Base-by-base conservation (phyloP, 2,113 vertebrate genomes). In the Solea senegalensis region DNA sequence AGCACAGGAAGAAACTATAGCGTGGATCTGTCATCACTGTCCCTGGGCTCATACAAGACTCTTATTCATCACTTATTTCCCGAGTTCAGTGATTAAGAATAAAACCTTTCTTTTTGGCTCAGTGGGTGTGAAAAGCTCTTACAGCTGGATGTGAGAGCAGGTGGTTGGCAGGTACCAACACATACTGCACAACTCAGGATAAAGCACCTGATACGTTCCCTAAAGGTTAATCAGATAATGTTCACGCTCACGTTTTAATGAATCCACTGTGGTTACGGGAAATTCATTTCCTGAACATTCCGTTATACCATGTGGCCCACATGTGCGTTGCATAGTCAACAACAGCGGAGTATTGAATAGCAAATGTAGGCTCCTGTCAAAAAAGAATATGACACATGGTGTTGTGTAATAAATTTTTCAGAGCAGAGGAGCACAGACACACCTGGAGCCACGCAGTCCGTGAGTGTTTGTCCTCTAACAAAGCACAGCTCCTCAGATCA, bases 1-100 rank as follows among this genome's bases (percentile, higher is more conserved):
- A 69, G 70, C 48, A 59, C 78, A 87, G 67, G 74, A 85, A 83
- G 58, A 73, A 70, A 59, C 56, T 45, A 13, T 53, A 21, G 21
- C 1, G n/a, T 13, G 26, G 5, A 7, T 77, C 78, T 76, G 74
- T 90, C 85, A 76, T 62, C 72, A 13, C 53, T 21, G 21, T 39
- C 39, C 16, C 40, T 72, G 10, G 16, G 16, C 51, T 73, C 14
- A 55, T 11, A 52, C 26, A 67, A 55, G 56, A 62, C 41, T 15
- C 26, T 34, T 9, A 1, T 46, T 34, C 78, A 85, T 64, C 11
- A 14, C 12, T 44, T 26, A 26, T 12, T 40, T 53, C 10, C 55
- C n/a, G 9, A 78, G 57, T 61, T 74, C 53, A 73, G 27, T 10
- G 39, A 63, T 58, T 41, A 72, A 71, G 53, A 68, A 69, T 69